These are phyloP conservation scores for Drosophila neotestacea DNA, from an alignment of 2,888 invertebrate species.

Conservation along the genomic window DNA sequence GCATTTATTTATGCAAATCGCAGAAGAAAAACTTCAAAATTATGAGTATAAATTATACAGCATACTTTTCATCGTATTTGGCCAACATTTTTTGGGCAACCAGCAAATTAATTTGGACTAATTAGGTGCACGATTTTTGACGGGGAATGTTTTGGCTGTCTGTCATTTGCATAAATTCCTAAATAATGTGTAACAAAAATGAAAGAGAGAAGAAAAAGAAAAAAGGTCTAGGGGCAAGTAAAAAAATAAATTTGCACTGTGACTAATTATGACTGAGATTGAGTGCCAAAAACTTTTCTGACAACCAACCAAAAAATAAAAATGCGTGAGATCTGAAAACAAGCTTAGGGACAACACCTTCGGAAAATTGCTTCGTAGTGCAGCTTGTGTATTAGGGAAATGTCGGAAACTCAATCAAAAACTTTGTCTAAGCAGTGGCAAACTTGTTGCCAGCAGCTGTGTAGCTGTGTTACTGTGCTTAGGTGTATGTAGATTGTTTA, in stretches of 20 bases:
- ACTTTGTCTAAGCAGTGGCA: constrained; percentile 49
- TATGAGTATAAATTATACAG: constrained; percentile 37
- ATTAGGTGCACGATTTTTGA: constrained; percentile 48
- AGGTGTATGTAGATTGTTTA: constrained; percentile 22
- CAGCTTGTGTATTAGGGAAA: constrained; percentile 30
- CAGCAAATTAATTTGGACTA: constrained; percentile 46
- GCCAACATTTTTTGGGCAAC: constrained; percentile 16
- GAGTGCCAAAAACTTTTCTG: constrained; percentile 45
- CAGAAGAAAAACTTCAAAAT: constrained; percentile 17
- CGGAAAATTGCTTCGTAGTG: constrained; percentile 30
- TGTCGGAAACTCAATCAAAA: constrained; percentile 54
- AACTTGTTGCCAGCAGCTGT: constrained; percentile 46
- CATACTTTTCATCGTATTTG: constrained; percentile 23
- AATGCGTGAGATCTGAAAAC: constrained; percentile 38
- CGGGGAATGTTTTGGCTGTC: constrained; percentile 8
- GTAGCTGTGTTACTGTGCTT: constrained; percentile 5
- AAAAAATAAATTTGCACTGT: constrained; percentile 28
- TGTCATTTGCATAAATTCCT: constrained; percentile 45
- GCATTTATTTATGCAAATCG: constrained; percentile 44
- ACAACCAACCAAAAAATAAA: constrained; percentile 15
- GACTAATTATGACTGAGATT: constrained; percentile 55
- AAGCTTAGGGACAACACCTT: constrained; percentile 45
- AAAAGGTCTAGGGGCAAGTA: constrained; percentile 21
- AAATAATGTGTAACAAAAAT: constrained; percentile 12
- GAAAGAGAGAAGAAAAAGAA: not conserved